These are phyloP conservation scores for Carettochelys insculpta DNA, from an alignment of 2,113 vertebrate genomes.

Conservation along the genomic window DNA sequence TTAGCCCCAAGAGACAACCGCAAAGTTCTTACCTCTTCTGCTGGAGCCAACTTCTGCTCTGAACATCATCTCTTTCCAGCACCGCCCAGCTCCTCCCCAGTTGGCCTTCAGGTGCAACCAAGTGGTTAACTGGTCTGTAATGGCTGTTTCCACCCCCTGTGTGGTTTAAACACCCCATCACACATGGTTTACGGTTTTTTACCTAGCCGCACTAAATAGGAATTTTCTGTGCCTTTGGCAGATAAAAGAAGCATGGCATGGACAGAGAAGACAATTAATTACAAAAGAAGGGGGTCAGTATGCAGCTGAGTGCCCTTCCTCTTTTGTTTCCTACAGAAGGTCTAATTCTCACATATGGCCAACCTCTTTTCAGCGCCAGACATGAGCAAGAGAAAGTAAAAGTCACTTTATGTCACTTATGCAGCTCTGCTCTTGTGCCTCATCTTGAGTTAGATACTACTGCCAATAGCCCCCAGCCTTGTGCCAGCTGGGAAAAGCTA, in stretches of 20 bases:
- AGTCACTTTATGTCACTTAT: background rate
- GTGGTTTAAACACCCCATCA: too few species aligned
- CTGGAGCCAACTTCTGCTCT: too few species aligned
- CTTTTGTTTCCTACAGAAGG: background rate
- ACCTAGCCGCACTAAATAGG: background rate
- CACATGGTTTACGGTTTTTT: background rate
- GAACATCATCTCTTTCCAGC: too few species aligned
- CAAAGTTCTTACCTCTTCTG: too few species aligned
- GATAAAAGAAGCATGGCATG: slow-evolving; percentile 2
- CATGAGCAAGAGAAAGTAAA: background rate
- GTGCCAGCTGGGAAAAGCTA: too few species aligned
- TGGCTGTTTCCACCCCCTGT: too few species aligned
- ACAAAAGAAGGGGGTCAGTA: slow-evolving; percentile 43
- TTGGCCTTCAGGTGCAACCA: too few species aligned
- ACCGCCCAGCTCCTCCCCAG: too few species aligned
- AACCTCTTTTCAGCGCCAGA: background rate
- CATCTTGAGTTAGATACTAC: background rate
- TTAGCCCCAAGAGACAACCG: too few species aligned
- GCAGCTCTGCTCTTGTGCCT: background rate
- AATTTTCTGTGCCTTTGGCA: background rate
- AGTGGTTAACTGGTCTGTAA: too few species aligned
- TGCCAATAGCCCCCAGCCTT: rapidly evolving
- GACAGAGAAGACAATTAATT: slow-evolving; percentile 45
- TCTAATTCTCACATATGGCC: background rate
- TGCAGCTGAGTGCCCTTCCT: background rate